Evolutionary conservation across 2,797 vertebrate genomes (phyloP), one percentile per base, ranked within the genome.

Genomic region (Coregonus ussuriensis): DNA sequence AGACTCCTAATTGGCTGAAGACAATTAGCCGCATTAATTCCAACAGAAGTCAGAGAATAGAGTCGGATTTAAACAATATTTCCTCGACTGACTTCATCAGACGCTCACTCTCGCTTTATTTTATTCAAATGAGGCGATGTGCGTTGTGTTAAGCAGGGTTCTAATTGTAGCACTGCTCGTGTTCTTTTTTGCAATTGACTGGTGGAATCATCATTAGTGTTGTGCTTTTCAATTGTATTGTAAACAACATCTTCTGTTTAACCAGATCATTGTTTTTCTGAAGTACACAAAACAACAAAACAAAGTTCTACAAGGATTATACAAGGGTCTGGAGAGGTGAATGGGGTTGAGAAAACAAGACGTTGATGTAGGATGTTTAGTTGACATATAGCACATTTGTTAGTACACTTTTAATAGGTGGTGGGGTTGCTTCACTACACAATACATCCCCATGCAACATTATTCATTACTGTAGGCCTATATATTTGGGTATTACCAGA

Each of bases 1-100:
- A 93, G 91, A 91, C 91, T 92, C 93, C 84, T 95, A 95, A 95
- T 95, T 94, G 93, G 90, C 91, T 91, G 93, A 92, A 94, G 93
- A 94, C 93, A 95, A 95, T 95, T 95, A 95, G 91, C 91, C 88
- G 89, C 93, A 94, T 94, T 94, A 94, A 94, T 95, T 94, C 90
- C 88, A 91, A 87, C 90, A 92, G 93, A 93, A 94, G 93, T 92
- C 87, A 68, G 88, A 92, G 91, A 93, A 93, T 92, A 92, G 89
- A 72, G 76, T 90, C 85, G 88, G 89, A 94, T 92, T 94, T 88
- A 90, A 91, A 91, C 90, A 91, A 89, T 91, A 91, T 92, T 91
- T 87, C 84, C 86, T 83, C 84, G 78, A 79, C 86, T 83, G 86
- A 80, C 89, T 79, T 79, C 81, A 74, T 81, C 88, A 92, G 89